Evolutionary conservation across 2,797 vertebrate species (phyloP).

Genomic region (Corythornis leucogaster): DNA sequence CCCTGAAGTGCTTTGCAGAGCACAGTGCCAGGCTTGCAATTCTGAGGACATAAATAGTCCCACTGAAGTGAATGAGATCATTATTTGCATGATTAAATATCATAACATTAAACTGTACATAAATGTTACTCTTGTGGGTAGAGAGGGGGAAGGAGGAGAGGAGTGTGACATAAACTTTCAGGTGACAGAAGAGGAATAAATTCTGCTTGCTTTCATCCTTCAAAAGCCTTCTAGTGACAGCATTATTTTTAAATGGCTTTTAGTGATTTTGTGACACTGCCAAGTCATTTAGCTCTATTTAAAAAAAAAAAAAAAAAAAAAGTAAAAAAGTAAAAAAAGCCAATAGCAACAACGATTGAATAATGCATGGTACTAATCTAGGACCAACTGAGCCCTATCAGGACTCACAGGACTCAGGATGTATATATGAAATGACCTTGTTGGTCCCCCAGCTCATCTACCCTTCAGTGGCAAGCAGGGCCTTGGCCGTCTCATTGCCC

Average conservation of each 20-base stretch:
- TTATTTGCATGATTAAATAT: slow-evolving; percentile 65
- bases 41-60: slow-evolving; percentile 34
- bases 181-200: slow-evolving; percentile 45
- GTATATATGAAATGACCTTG: neutral
- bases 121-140: slow-evolving; percentile 56
- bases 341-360: neutral
- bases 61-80: slow-evolving; percentile 38
- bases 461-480: neutral
- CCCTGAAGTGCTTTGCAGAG: neutral
- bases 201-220: slow-evolving; percentile 48
- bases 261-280: slow-evolving; percentile 57
- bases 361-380: neutral
- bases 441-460: neutral
- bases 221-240: slow-evolving; percentile 43
- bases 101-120: slow-evolving; percentile 31
- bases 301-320: neutral
- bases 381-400: neutral
- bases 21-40: neutral
- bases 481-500: neutral
- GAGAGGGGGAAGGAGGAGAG: slow-evolving; percentile 49
- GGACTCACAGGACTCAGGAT: neutral
- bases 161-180: slow-evolving; percentile 52
- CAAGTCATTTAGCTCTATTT: slow-evolving; percentile 40
- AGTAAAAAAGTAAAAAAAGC: neutral
- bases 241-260: slow-evolving; percentile 60